Conservation (phyloP, 2,797 vertebrate species). For the Argyrosomus regius region DNA sequence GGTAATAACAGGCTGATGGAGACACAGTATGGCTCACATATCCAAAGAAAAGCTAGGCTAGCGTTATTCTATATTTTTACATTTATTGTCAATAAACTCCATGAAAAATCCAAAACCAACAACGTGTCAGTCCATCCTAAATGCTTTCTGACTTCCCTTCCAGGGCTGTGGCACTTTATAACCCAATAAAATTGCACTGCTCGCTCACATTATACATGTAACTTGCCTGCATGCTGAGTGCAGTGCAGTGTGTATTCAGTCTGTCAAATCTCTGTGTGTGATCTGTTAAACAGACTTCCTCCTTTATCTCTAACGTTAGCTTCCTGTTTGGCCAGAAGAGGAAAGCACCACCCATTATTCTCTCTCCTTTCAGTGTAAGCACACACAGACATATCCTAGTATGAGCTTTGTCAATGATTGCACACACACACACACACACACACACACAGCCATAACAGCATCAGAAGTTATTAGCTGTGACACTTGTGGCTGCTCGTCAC, state of each 20-base stretch:
- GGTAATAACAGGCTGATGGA: neutral
- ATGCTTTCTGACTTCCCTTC: neutral
- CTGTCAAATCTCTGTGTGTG: slow-evolving; percentile 47
- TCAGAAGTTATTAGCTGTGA: slow-evolving; percentile 45
- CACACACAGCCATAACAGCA: neutral
- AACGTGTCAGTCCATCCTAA: neutral
- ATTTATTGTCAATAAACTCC: too few relatives aligned
- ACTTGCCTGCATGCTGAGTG: neutral
- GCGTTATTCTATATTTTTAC: neutral
- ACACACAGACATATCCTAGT: slow-evolving; percentile 26
- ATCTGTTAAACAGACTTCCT: slow-evolving; percentile 65
- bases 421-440: neutral
- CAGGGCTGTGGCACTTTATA: too few relatives aligned
- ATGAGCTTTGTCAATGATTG: neutral
- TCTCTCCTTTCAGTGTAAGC: neutral
- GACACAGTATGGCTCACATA: neutral
- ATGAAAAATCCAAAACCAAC: too few relatives aligned
- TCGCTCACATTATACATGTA: too few relatives aligned
- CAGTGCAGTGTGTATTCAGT: slow-evolving; percentile 19
- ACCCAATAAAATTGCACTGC: too few relatives aligned
- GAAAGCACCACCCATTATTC: slow-evolving; percentile 29
- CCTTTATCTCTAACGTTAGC: slow-evolving; percentile 43
- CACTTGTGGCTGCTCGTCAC: slow-evolving; percentile 37
- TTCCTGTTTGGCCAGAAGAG: slow-evolving; percentile 69
- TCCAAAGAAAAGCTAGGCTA: neutral